Evolutionary conservation across 2,888 invertebrate genomes (phyloP).

Genomic region (Monoplex corrugatus): DNA sequence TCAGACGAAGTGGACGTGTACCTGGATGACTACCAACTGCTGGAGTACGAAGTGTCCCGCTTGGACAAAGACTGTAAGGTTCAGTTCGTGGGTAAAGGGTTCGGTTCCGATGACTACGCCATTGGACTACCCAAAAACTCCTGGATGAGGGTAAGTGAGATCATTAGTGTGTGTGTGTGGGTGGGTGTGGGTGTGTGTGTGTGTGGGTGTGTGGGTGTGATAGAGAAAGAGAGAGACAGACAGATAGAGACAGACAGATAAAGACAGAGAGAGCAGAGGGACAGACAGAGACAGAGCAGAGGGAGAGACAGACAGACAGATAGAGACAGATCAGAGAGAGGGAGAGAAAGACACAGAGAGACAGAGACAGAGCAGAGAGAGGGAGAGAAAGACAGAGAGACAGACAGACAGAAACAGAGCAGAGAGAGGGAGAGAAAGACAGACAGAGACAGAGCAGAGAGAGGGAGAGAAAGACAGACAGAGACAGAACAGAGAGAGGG

Average conservation of each 20-base stretch:
- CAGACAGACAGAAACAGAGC: no score
- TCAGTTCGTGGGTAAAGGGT: slow-evolving; percentile 84
- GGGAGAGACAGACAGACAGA: background rate
- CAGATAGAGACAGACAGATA: background rate
- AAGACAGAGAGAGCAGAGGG: background rate
- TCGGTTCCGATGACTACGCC: slow-evolving; percentile 94
- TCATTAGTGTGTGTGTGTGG: background rate
- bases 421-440: no score
- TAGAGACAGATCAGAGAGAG: background rate
- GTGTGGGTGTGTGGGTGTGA: background rate
- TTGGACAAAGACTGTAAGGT: slow-evolving; percentile 91
- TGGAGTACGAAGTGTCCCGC: slow-evolving; percentile 93
- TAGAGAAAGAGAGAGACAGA: no score
- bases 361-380: background rate
- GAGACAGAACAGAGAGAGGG: no score
- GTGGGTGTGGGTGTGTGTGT: background rate
- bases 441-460: no score
- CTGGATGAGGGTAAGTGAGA: slow-evolving; percentile 67
- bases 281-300: background rate
- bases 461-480: no score
- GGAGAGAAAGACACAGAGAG: background rate
- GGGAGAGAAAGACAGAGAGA: no score
- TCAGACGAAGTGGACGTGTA: slow-evolving; percentile 90
- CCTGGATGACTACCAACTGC: slow-evolving; percentile 92
- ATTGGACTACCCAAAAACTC: slow-evolving; percentile 94